A percentile compares a stretch with the other conserved stretches of the same genome.
phyloP scores from a whole-genome alignment of 2,797 vertebrate species.

The Nannoperca obscura region DNA sequence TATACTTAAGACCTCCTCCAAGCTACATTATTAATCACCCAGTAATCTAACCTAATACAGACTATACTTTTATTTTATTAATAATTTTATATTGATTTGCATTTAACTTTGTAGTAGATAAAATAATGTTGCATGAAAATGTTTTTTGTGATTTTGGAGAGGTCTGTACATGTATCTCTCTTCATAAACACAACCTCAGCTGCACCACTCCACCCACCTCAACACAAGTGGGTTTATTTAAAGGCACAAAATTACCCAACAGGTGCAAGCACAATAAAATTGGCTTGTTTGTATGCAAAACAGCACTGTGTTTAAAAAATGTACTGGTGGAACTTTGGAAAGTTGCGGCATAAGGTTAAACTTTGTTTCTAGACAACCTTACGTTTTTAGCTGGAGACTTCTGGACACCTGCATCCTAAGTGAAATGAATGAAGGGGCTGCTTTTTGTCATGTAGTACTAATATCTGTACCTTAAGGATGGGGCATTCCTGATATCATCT shows the following conservation, averaged over 20 bases:
- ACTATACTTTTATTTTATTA: neutral
- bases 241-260: constrained; percentile 1
- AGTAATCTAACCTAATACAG: neutral
- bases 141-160: neutral
- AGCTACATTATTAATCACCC: neutral
- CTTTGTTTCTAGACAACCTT: neutral
- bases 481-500: neutral
- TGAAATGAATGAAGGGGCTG: neutral
- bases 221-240: neutral
- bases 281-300: neutral
- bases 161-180: neutral
- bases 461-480: neutral
- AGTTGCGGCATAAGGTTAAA: neutral
- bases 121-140: neutral
- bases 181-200: constrained; percentile 13
- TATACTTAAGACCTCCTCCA: neutral
- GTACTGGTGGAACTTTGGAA: neutral
- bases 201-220: neutral
- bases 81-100: neutral
- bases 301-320: neutral
- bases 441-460: neutral
- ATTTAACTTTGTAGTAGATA: neutral
- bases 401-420: neutral
- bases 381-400: neutral
- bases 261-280: neutral